These are phyloP conservation scores for Epinotia brunnichana DNA, from an alignment of 2,888 invertebrate genomes.

Conservation along the genomic window DNA sequence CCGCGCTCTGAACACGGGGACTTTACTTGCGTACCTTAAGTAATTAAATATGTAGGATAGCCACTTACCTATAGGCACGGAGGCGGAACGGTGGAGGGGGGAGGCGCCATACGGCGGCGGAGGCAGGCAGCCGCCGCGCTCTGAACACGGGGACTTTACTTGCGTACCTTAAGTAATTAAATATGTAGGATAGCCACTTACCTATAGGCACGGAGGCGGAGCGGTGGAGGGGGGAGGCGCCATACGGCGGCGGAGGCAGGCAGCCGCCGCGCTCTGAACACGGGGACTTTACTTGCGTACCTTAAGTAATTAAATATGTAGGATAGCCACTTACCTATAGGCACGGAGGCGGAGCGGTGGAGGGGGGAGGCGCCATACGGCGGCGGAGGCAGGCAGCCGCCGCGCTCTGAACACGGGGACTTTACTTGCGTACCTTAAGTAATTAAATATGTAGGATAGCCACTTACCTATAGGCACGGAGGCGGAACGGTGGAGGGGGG, in stretches of 20 bases:
- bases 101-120: conserved; percentile 82
- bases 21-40: too few relatives aligned
- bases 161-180: too few relatives aligned
- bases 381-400: conserved; percentile 79
- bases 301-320: background rate
- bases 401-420: conserved; percentile 79
- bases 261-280: conserved; percentile 80
- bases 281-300: too few relatives aligned
- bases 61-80: conserved; percentile 79
- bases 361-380: conserved; percentile 81
- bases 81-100: conserved; percentile 79
- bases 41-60: background rate
- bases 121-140: conserved; percentile 78
- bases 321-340: conserved; percentile 69
- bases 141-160: too few relatives aligned
- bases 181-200: conserved; percentile 49
- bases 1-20: conserved; percentile 80
- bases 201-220: conserved; percentile 83
- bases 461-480: conserved; percentile 80
- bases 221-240: conserved; percentile 79
- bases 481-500: conserved; percentile 79
- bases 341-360: conserved; percentile 81
- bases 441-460: background rate
- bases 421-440: too few relatives aligned
- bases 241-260: conserved; percentile 80